These are phyloP conservation scores for Pseudochromis fuscus DNA, from an alignment of 2,797 vertebrate species.

Conservation along the genomic window DNA sequence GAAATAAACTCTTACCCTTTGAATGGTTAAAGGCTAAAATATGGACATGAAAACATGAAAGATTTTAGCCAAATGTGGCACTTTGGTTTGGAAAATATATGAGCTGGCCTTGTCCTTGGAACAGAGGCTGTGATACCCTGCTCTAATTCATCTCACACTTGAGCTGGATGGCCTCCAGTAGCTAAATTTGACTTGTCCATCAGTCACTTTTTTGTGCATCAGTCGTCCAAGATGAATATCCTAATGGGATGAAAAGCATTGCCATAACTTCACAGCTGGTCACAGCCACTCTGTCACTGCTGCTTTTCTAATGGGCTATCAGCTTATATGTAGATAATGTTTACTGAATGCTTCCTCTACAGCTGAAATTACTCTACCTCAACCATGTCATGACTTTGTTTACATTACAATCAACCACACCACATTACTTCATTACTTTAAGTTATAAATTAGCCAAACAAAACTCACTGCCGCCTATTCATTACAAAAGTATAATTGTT, in stretches of 20 bases:
- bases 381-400: slow-evolving; percentile 35
- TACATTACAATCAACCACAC: slow-evolving; percentile 25
- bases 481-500: slow-evolving; percentile 16
- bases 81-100: slow-evolving; percentile 43
- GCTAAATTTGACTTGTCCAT: slow-evolving; percentile 57
- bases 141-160: slow-evolving; percentile 53
- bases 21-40: slow-evolving; percentile 5
- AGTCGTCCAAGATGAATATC: slow-evolving; percentile 31
- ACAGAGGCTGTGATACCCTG: slow-evolving; percentile 28
- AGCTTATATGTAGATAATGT: not conserved
- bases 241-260: slow-evolving; percentile 18
- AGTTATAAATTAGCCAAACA: slow-evolving; percentile 18
- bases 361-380: slow-evolving; percentile 16
- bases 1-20: slow-evolving; percentile 4
- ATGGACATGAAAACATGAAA: slow-evolving; percentile 10
- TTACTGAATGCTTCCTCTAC: slow-evolving; percentile 17
- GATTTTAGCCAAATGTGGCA: slow-evolving; percentile 29
- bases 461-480: slow-evolving; percentile 7
- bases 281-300: slow-evolving; percentile 28
- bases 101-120: slow-evolving; percentile 37
- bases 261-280: slow-evolving; percentile 26
- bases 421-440: not conserved
- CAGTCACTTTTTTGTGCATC: slow-evolving; percentile 33
- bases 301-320: slow-evolving; percentile 19
- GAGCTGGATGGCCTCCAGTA: slow-evolving; percentile 35